A percentile compares a stretch with the other conserved stretches of the same genome.
phyloP scores from a whole-genome alignment of 2,113 vertebrate genomes.

The Protobothrops mucrosquamatus region DNA sequence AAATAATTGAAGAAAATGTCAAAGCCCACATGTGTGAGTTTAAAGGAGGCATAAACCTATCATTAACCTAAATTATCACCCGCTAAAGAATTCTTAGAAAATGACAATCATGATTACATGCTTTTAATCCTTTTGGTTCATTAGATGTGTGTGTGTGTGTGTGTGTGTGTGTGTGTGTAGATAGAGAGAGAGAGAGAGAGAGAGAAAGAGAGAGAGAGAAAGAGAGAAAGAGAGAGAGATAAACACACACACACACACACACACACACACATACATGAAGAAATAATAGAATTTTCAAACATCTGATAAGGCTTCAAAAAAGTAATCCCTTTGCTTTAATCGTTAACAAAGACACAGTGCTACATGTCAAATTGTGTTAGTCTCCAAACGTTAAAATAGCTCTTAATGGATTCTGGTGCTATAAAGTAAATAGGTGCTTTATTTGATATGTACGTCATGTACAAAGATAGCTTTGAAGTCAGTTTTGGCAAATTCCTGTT shows the following conservation, averaged over 20 bases:
- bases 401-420: slow-evolving; percentile 73
- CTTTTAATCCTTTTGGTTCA: slow-evolving; percentile 46
- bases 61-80: slow-evolving; percentile 53
- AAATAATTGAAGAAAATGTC: slow-evolving; percentile 30
- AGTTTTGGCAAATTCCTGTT: slow-evolving; percentile 51
- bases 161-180: neutral
- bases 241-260: neutral
- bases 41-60: slow-evolving; percentile 22
- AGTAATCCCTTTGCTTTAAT: slow-evolving; percentile 47
- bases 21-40: slow-evolving; percentile 27
- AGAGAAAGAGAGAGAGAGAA: too few species aligned
- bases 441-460: slow-evolving; percentile 63
- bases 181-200: too few species aligned
- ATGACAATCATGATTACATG: slow-evolving; percentile 11
- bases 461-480: slow-evolving; percentile 57
- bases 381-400: slow-evolving; percentile 71
- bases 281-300: slow-evolving; percentile 54
- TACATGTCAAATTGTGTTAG: slow-evolving; percentile 69
- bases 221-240: too few species aligned
- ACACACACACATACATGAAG: too few species aligned
- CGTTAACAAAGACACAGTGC: slow-evolving; percentile 71
- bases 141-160: slow-evolving; percentile 56
- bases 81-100: slow-evolving; percentile 24
- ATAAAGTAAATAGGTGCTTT: slow-evolving; percentile 66
- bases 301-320: slow-evolving; percentile 79